phyloP scores from a whole-genome alignment of 2,888 invertebrate genomes.

The Apodemia hepburni region DNA sequence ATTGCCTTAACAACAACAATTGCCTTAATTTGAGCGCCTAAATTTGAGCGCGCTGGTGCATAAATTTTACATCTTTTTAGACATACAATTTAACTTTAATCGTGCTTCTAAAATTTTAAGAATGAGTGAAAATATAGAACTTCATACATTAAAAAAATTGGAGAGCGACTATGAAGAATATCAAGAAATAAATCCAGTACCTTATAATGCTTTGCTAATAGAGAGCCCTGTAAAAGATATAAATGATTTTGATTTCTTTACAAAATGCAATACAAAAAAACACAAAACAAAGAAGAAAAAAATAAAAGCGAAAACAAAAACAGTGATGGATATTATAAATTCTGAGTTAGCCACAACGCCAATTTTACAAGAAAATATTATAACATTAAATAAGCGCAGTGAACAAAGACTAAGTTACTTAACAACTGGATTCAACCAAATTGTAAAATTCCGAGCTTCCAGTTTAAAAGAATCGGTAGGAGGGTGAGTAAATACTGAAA shows the following conservation, averaged over 20 bases:
- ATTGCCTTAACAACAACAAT: too few species aligned
- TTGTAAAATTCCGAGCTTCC: neutral
- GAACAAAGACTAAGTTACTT: conserved; percentile 40
- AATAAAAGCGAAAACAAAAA: conserved; percentile 43
- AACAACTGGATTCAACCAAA: conserved; percentile 31
- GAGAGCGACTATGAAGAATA: conserved; percentile 60
- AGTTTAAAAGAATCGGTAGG: conserved; percentile 42
- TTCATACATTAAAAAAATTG: conserved; percentile 40
- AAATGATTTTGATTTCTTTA: conserved; percentile 58
- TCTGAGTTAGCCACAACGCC: conserved; percentile 47
- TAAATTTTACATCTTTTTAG: too few species aligned
- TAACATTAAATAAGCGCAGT: conserved; percentile 39
- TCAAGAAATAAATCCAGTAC: conserved; percentile 54
- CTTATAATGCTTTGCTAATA: conserved; percentile 36
- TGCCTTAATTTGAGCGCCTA: too few species aligned
- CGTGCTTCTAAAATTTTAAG: conserved; percentile 18
- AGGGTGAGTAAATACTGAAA: conserved; percentile 44
- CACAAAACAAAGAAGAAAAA: conserved; percentile 45
- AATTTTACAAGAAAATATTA: conserved; percentile 47
- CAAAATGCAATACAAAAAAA: conserved; percentile 39
- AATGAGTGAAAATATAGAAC: conserved; percentile 56
- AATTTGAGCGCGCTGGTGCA: too few species aligned
- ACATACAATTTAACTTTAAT: too few species aligned
- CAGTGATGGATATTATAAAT: conserved; percentile 57
- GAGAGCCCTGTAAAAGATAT: conserved; percentile 39